Evolutionary conservation across 2,797 vertebrate genomes (phyloP), one percentile per base, ranked within the genome.

Genomic region (Spinus olivaceus): DNA sequence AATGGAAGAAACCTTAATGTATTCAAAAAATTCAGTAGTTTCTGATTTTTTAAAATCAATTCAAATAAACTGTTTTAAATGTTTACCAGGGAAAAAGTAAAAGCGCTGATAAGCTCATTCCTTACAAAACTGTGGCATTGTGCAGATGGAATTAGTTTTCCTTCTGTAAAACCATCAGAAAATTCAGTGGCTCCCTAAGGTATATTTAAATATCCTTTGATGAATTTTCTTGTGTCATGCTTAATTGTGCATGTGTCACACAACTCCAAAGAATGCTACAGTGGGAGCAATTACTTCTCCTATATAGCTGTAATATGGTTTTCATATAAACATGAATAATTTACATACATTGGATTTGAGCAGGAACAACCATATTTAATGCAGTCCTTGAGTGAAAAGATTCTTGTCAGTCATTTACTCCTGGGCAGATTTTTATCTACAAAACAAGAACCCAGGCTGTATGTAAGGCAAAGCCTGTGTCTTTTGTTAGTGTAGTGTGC

Each of bases 121-220:
- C n/a, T 76, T 76, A 37, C 32, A 51, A 79, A 95, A 63, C 19
- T 81, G 27, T 79, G 87, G 77, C 59, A 74, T 80, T 66, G 42
- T 89, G 69, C 74, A 93, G 50, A 86, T 74, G 74, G 60, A 95
- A 87, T 88, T 96, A 94, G 65, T 93, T 93, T 94, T 93, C 42
- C 60, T 91, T 93, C 86, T 84, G 51, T 88, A 91, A 92, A 94
- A 86, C 30, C 47, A 85, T 86, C 51, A 87, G 76, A 93, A 94
- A 96, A 86, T 32, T 70, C 84, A 95, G 61, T 73, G 35, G n/a
- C 64, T 96, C 94, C 86, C 92, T 71, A 78, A 93, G 42, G 91
- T 88, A 49, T 80, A 51, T 94, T 94, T 95, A 95, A 95, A 94
- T 90, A 94, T 88, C 79, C 79, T 96, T 94, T 96, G 94, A 97